Percentiles rank a stretch among this genome's conserved stretches.
Evolutionary conservation across 2,888 invertebrate genomes (phyloP).

Genomic region (Automeris io): DNA sequence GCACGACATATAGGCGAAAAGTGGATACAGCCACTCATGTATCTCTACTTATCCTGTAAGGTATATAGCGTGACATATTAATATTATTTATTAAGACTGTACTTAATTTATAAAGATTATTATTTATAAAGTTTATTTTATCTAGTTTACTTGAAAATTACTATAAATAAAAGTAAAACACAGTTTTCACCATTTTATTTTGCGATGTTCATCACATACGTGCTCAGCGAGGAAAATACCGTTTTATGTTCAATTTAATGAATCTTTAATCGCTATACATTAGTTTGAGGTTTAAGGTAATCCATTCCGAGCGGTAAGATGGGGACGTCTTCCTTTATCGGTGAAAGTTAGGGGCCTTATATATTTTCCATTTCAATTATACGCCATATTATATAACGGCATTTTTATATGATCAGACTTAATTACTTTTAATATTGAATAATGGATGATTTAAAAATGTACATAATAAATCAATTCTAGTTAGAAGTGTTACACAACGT

Average conservation of each 20-base stretch:
- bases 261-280: constrained; percentile 5
- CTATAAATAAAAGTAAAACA: no score
- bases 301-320: constrained; percentile 1
- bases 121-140: no score
- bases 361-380: constrained; percentile 7
- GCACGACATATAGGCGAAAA: no score
- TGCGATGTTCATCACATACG: no score
- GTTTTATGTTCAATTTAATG: neutral
- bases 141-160: no score
- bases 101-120: no score
- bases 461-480: constrained; percentile 39
- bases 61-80: no score
- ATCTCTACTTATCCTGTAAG: no score
- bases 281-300: constrained; percentile 3
- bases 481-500: constrained; percentile 28
- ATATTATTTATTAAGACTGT: no score
- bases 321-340: constrained; percentile 2
- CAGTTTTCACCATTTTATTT: no score
- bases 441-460: constrained; percentile 6
- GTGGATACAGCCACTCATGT: no score
- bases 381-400: constrained; percentile 5
- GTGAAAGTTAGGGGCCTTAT: neutral
- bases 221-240: neutral
- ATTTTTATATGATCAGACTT: constrained; percentile 11
- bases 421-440: neutral